Conservation (phyloP, 2,113 vertebrate species). For the Leptobrachium leishanense region DNA sequence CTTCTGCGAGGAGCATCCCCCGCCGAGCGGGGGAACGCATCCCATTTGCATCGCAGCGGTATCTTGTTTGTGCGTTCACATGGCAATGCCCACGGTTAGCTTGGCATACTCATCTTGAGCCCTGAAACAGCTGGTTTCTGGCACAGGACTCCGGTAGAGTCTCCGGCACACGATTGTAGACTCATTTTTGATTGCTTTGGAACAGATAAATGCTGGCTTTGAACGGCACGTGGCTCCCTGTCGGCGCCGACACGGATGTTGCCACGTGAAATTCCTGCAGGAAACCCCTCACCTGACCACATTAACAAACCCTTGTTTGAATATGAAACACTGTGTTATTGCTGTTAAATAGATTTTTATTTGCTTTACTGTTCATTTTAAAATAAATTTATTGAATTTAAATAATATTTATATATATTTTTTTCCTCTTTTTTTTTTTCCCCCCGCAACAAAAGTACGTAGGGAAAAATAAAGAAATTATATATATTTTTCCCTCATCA, state of each 20-base stretch:
- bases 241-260: neutral
- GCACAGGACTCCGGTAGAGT: neutral
- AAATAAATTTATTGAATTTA: too few species aligned
- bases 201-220: neutral
- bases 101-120: conserved; percentile 5
- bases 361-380: too few species aligned
- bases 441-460: too few species aligned
- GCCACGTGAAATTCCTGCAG: conserved; percentile 24
- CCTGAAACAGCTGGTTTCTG: conserved; percentile 18
- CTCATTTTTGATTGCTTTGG: neutral
- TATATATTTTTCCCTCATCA: too few species aligned
- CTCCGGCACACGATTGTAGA: neutral
- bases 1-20: neutral
- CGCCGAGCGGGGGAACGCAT: neutral
- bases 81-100: neutral
- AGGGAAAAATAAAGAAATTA: too few species aligned
- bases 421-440: too few species aligned
- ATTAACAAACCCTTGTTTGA: neutral
- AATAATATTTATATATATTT: too few species aligned
- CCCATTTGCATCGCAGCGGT: conserved; percentile 26
- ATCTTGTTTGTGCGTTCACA: neutral
- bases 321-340: neutral
- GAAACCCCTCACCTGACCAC: neutral
- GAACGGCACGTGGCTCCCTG: neutral
- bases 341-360: too few species aligned